phyloP scores from a whole-genome alignment of 2,113 vertebrate genomes.

The Smithornis capensis region DNA sequence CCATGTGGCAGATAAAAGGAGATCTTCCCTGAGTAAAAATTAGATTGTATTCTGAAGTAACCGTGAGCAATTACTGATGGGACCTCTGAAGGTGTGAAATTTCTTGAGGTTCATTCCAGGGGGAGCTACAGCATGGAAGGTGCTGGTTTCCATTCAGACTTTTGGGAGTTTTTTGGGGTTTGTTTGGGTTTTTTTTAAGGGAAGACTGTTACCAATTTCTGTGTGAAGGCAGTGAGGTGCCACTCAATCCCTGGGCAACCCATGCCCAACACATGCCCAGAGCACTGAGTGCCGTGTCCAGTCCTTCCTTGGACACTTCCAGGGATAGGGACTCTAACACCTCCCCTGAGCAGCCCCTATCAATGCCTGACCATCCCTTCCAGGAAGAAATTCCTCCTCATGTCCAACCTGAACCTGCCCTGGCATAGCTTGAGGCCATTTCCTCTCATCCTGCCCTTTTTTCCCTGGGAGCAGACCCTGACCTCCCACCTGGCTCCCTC shows the following conservation, averaged over 20 bases:
- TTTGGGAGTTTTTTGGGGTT: neutral
- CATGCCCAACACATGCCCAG: too few species aligned
- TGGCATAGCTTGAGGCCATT: neutral
- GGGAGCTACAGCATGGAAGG: neutral
- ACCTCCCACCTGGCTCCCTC: neutral
- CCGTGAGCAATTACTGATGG: neutral
- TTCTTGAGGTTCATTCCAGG: neutral
- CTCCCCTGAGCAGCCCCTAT: neutral
- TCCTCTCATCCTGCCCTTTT: neutral
- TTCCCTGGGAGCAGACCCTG: neutral
- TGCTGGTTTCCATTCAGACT: neutral
- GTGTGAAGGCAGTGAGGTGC: neutral
- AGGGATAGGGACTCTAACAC: accelerated
- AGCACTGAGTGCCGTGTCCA: too few species aligned
- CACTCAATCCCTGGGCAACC: too few species aligned
- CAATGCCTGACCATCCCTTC: accelerated
- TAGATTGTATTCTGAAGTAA: neutral
- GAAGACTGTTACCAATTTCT: neutral
- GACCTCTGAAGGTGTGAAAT: neutral
- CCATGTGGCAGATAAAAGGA: neutral
- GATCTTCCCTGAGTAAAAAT: neutral
- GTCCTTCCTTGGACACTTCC: neutral
- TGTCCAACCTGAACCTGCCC: neutral
- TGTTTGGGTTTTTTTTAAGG: neutral
- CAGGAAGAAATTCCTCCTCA: neutral